Percentiles rank a stretch among this genome's conserved stretches.
Conservation (phyloP, 2,113 vertebrate genomes). For the Megaleporinus macrocephalus region DNA sequence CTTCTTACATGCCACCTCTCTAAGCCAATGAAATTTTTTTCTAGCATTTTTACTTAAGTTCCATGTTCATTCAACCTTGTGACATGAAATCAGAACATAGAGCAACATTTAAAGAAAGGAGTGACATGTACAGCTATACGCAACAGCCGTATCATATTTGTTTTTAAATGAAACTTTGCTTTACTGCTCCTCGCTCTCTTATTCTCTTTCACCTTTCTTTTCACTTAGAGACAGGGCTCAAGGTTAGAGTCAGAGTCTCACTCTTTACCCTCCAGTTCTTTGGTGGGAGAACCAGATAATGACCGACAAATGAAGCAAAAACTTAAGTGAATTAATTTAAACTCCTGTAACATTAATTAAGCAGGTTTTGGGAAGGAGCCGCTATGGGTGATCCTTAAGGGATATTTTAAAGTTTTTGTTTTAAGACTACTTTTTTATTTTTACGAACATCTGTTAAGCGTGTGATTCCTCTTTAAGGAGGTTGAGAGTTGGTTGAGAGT, state of each 20-base stretch:
- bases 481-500: not conserved
- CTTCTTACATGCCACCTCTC: no score
- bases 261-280: not conserved
- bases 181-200: no score
- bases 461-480: no score
- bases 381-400: not conserved
- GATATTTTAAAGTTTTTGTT: not conserved
- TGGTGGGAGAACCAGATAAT: constrained; percentile 40
- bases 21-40: no score
- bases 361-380: not conserved
- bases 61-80: no score
- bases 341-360: not conserved
- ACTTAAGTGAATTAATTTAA: not conserved
- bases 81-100: no score
- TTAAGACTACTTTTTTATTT: no score
- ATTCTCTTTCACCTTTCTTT: not conserved
- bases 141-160: no score
- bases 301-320: constrained; percentile 27
- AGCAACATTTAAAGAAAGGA: no score
- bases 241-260: not conserved
- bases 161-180: no score
- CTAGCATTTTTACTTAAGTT: no score
- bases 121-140: no score
- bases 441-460: not conserved
- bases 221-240: not conserved